Conservation (phyloP, 2,797 vertebrate species). For the Kryptolebias ocellatus region DNA sequence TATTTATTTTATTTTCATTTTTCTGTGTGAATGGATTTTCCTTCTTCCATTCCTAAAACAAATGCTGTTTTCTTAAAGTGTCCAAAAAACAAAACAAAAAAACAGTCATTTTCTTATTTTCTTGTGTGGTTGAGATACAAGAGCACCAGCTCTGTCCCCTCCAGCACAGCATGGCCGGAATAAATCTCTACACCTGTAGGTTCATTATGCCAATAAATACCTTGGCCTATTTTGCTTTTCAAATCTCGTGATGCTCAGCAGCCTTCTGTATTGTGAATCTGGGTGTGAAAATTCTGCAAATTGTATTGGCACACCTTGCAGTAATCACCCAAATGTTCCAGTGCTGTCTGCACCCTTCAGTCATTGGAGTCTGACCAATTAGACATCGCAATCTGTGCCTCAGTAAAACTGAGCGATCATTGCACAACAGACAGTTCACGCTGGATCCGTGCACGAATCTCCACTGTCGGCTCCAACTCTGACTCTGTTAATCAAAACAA, state of each 20-base stretch:
- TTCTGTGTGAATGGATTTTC: too few species aligned
- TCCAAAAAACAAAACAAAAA: too few species aligned
- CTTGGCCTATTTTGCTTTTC: slow-evolving; percentile 41
- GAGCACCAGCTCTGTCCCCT: slow-evolving; percentile 19
- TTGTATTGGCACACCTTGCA: slow-evolving; percentile 54
- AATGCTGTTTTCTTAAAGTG: not conserved
- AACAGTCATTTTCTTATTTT: too few species aligned
- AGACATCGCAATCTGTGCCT: slow-evolving; percentile 56
- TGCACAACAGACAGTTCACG: slow-evolving; percentile 53
- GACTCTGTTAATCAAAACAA: slow-evolving; percentile 78
- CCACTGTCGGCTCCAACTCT: slow-evolving; percentile 64
- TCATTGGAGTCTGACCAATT: slow-evolving; percentile 68
- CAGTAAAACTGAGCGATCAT: slow-evolving; percentile 71
- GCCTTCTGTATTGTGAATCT: slow-evolving; percentile 48
- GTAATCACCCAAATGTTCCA: slow-evolving; percentile 44
- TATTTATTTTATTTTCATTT: not conserved
- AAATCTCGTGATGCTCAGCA: slow-evolving; percentile 46
- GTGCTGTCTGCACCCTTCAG: slow-evolving; percentile 33
- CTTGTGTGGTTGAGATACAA: too few species aligned
- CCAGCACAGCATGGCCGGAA: slow-evolving; percentile 48
- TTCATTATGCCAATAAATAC: slow-evolving; percentile 41
- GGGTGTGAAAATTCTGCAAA: slow-evolving; percentile 64
- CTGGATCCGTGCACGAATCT: slow-evolving; percentile 53
- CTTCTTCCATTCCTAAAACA: not conserved
- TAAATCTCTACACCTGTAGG: slow-evolving; percentile 58